A percentile compares a stretch with the other conserved stretches of the same genome.
These are phyloP conservation scores for Leucophenga montana DNA, from an alignment of 2,888 invertebrate genomes.

Conservation along the genomic window DNA sequence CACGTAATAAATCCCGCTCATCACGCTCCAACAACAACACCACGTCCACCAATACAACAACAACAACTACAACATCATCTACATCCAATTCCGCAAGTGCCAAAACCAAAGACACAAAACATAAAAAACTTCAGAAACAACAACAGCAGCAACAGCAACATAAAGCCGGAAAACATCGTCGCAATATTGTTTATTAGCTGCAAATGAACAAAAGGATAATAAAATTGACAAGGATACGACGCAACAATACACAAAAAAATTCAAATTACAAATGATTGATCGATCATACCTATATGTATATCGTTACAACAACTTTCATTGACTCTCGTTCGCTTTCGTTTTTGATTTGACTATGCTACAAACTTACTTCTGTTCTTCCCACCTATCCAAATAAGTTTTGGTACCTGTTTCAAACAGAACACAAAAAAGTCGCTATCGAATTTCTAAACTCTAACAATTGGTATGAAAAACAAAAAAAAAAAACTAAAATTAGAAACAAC, in stretches of 20 bases:
- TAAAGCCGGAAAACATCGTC: constrained; percentile 52
- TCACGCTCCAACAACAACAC: constrained; percentile 61
- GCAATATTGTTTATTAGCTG: constrained; percentile 66
- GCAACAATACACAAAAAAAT: not conserved
- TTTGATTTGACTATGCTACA: no score
- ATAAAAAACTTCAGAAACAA: constrained; percentile 45
- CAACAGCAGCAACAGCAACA: constrained; percentile 56
- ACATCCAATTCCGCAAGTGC: constrained; percentile 56
- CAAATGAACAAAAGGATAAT: not conserved
- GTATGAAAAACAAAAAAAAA: not conserved
- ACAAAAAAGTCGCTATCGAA: no score
- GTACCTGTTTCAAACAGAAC: no score
- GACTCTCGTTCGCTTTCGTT: no score
- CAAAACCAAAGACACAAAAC: constrained; percentile 59
- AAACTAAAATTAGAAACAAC: not conserved
- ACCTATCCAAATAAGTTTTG: not conserved
- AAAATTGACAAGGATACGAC: not conserved
- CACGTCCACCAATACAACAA: constrained; percentile 50
- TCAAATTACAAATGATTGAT: not conserved
- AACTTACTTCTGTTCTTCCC: not conserved
- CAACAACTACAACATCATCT: constrained; percentile 48
- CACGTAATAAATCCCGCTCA: constrained; percentile 69
- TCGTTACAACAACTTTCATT: no score
- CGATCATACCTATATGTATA: no score
- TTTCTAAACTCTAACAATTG: no score